Evolutionary conservation across 2,113 vertebrate species (phyloP).

Genomic region (Otocyon megalotis): DNA sequence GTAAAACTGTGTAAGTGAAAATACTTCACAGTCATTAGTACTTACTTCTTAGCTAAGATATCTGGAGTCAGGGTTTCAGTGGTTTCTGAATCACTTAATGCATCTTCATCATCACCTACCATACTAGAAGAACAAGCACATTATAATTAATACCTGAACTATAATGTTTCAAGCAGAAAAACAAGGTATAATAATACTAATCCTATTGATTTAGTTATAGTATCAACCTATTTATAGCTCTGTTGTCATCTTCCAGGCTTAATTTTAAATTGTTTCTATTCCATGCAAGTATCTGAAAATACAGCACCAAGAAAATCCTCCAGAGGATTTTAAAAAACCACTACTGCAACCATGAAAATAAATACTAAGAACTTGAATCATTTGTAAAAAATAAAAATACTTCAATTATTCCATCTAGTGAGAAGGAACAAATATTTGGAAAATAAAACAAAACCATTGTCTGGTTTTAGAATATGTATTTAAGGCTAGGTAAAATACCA

Average conservation of each 20-base stretch:
- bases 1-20: background rate
- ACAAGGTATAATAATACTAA: slow-evolving; percentile 35
- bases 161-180: slow-evolving; percentile 49
- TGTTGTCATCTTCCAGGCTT: slow-evolving; percentile 8
- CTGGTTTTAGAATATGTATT: slow-evolving; percentile 38
- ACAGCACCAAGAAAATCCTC: slow-evolving; percentile 38
- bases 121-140: slow-evolving; percentile 88
- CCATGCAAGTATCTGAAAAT: slow-evolving; percentile 41
- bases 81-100: slow-evolving; percentile 93
- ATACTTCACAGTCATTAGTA: slow-evolving; percentile 32
- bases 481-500: slow-evolving; percentile 42
- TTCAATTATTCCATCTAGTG: slow-evolving; percentile 6
- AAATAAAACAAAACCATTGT: background rate
- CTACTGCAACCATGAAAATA: slow-evolving; percentile 28
- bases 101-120: slow-evolving; percentile 95
- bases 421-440: slow-evolving; percentile 6
- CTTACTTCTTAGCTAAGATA: slow-evolving; percentile 96
- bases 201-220: slow-evolving; percentile 34
- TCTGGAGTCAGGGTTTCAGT: slow-evolving; percentile 90
- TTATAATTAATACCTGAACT: slow-evolving; percentile 62
- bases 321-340: background rate
- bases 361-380: background rate
- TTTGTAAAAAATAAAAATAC: background rate
- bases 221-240: slow-evolving; percentile 31
- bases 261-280: slow-evolving; percentile 44